Evolutionary conservation across 1,140 invertebrate species (phyloP).

Genomic region (Lepeophtheirus salmonis): DNA sequence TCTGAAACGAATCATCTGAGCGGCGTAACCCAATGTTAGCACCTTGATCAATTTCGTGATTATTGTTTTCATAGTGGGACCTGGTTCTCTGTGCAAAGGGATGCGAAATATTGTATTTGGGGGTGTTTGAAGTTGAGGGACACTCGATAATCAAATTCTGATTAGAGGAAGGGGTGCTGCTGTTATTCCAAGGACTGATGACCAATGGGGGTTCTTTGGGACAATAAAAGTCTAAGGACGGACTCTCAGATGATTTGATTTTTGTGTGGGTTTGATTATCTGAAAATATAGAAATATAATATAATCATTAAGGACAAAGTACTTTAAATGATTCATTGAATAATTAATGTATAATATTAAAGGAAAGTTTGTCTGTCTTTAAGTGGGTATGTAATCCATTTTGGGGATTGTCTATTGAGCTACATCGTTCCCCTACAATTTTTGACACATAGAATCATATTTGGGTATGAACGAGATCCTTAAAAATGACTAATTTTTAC

Average conservation of each 20-base stretch:
- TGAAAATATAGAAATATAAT: neutral
- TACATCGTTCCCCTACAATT: neutral
- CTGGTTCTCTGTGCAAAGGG: neutral
- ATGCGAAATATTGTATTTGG: neutral
- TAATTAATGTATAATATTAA: neutral
- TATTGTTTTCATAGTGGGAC: neutral
- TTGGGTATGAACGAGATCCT: too few species aligned
- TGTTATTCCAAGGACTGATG: neutral
- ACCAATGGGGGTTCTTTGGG: neutral
- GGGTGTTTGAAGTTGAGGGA: neutral
- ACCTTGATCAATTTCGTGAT: neutral
- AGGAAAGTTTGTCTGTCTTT: too few species aligned
- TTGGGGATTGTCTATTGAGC: neutral
- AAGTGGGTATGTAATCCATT: too few species aligned
- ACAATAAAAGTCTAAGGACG: neutral
- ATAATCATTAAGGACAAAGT: neutral
- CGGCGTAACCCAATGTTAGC: neutral
- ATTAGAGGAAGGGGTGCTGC: neutral
- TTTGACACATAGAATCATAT: too few species aligned
- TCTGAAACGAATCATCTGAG: conserved; percentile 11
- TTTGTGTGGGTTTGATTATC: neutral
- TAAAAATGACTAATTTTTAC: too few species aligned
- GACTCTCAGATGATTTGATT: too few species aligned
- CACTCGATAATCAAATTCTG: neutral
- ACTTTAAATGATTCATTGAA: neutral